Base-by-base conservation (phyloP, 1,140 invertebrate genomes). In the Frieseomelitta varia region DNA sequence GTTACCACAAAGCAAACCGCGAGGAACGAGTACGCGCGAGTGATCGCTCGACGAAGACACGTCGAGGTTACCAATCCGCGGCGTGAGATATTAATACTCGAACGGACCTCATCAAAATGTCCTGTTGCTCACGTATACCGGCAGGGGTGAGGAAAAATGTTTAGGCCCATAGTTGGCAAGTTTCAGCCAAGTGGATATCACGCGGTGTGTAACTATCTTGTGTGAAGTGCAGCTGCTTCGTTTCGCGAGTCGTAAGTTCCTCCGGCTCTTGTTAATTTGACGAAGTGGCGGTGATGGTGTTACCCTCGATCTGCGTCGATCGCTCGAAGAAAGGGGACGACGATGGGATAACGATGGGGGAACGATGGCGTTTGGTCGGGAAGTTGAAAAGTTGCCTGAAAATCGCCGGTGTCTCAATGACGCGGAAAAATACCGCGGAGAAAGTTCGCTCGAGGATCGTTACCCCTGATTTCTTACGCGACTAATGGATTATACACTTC, bases 41-140 rank as follows among this genome's bases (percentile, higher is more conserved):
- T 30, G 30, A 30, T 30, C 30, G 30, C 30, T 30, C 30, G 30
- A 30, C 30, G 30, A n/a, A n/a, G n/a, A n/a, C n/a, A n/a, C n/a
- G n/a, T n/a, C n/a, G n/a, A 30, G 30, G 39, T 39, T 8, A 39
- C 39, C 39, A 87, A 73, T 75, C 12, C 79, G 61, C 69, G 17
- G 69, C 15, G 69, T 15, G 61, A 68, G 79, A 87, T 86, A 86
- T 47, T 69, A 69, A 87, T 86, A 69, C 74, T 61, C 58, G n/a
- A 24, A 11, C 6, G 34, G 65, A 11, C 21, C 69, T 34, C 73
- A 12, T 34, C 71, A 77, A 86, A 72, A 72, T 67, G 63, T 56
- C 47, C 21, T 21, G 3, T 27, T 19, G 19, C 21, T 19, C 73
- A 63, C 39, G n/a, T 47, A 47, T 8, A 8, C 6, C 39, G 39